These are phyloP conservation scores for Cepphus grylle DNA, from an alignment of 2,113 vertebrate species.

Conservation along the genomic window DNA sequence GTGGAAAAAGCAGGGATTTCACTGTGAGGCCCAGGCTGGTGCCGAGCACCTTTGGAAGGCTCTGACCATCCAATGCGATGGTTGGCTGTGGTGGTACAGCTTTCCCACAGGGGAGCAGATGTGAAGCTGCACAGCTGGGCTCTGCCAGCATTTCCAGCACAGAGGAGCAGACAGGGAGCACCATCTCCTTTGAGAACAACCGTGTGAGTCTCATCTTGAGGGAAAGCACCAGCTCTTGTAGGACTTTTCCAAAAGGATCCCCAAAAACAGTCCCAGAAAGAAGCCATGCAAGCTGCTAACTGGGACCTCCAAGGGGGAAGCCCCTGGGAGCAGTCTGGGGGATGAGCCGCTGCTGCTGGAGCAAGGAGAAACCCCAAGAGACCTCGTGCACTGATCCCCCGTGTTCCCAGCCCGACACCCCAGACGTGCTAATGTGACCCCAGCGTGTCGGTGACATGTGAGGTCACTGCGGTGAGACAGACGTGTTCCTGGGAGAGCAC, in stretches of 20 bases:
- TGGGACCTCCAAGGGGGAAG: background rate
- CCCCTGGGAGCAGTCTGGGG: accelerated
- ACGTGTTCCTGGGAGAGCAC: background rate
- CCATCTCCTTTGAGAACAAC: background rate
- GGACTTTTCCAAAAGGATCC: background rate
- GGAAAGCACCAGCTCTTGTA: background rate
- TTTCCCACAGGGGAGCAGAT: background rate
- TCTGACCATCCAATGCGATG: accelerated
- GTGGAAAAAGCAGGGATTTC: background rate
- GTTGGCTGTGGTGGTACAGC: background rate
- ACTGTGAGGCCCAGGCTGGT: background rate
- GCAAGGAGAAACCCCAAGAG: background rate
- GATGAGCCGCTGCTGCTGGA: background rate
- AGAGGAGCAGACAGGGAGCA: background rate
- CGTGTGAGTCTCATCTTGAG: background rate
- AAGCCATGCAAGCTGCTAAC: background rate
- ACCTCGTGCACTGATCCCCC: accelerated
- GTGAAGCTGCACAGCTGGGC: background rate
- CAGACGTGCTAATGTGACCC: background rate
- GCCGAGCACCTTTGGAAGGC: background rate
- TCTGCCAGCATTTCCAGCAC: background rate
- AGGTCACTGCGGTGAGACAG: background rate
- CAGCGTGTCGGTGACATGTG: background rate
- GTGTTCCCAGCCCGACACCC: background rate
- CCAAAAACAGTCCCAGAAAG: background rate